Evolutionary conservation across 1,140 invertebrate species (phyloP), one percentile per base, ranked within the genome.

Genomic region (Hylyphantes graminicola): DNA sequence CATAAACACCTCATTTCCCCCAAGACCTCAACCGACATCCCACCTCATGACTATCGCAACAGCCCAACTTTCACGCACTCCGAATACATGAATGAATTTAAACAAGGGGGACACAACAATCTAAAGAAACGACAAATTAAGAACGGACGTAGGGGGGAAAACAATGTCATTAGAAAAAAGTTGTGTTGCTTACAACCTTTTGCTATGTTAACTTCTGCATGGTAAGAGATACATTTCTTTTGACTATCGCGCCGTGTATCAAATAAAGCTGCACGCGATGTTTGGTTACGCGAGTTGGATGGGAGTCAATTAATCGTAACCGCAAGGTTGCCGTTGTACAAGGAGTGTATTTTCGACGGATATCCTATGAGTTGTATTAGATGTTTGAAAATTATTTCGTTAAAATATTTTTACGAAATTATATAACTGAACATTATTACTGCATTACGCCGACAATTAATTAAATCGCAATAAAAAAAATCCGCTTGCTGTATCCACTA

Each of bases 241-340:
- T 73, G 48, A 61, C 35, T 81, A 81, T 81, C 65, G 17, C 63
- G 63, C 50, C 10, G 7, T 67, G 76, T 67, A 78, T 78, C 76
- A 54, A 57, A 55, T 63, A 77, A 55, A 59, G 63, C 10, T 70
- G 50, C 77, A 80, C 79, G 79, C 79, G 10, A 81, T 59, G 17
- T 70, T 70, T 54, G 51, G 77, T 21, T 73, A 63, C 55, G 57
- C 55, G 67, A 51, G 67, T 15, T 63, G 13, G 10, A 55, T 73
- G 63, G 73, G 61, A 48, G 48, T 35, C 68, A 81, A 63, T 72
- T 57, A 73, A 73, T 55, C 79, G 79, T 81, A 81, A 61, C 79
- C 63, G 55, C 67, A 73, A 81, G 67, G 55, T 63, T 73, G 65
- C 1, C 64, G 10, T 19, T 78, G 48, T 55, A n/a, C 19, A 12